Evolutionary conservation across 2,113 vertebrate species (phyloP).

Genomic region (Oceanites oceanicus): DNA sequence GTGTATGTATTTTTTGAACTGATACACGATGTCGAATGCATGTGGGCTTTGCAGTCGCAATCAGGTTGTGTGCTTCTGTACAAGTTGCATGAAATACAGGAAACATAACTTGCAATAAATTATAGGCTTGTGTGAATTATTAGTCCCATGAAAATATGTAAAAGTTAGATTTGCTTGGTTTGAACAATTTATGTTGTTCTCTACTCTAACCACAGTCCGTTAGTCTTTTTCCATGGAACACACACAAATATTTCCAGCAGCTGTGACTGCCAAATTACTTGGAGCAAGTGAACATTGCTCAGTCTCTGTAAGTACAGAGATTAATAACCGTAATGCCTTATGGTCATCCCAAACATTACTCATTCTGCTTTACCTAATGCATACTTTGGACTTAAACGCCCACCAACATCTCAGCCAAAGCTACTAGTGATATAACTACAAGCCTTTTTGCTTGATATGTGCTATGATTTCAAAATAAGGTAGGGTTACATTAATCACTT

Average conservation of each 20-base stretch:
- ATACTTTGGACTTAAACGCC: not conserved
- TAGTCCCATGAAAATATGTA: not conserved
- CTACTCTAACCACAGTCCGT: not conserved
- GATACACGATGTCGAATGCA: rapidly evolving
- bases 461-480: not conserved
- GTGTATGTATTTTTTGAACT: not conserved
- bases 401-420: not conserved
- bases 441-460: not conserved
- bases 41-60: not conserved
- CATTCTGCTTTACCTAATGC: not conserved
- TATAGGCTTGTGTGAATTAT: not conserved
- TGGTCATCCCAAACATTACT: not conserved
- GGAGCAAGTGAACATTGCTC: not conserved
- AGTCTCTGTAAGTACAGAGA: not conserved
- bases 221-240: not conserved
- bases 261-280: not conserved
- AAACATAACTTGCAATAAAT: not conserved
- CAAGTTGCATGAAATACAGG: not conserved
- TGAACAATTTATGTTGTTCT: not conserved
- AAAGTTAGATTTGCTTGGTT: not conserved
- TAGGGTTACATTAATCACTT: not conserved
- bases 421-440: not conserved
- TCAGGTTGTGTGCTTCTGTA: not conserved
- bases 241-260: not conserved
- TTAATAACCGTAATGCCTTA: not conserved